Conservation (phyloP, 92 coral and sea anemone genomes). For the Zoanthus solanderi region DNA sequence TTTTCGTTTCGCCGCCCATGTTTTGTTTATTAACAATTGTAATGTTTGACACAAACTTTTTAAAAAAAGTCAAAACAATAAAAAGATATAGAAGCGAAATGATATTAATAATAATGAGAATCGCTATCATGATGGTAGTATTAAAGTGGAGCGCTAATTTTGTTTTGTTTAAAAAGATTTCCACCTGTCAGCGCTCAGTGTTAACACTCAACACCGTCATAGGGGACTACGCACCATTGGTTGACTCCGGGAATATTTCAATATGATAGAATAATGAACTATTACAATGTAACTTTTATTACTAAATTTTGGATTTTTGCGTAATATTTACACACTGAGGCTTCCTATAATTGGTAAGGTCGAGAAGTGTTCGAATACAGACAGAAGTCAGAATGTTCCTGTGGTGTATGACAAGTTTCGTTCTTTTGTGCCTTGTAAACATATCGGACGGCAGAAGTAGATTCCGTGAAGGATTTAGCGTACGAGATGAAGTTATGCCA, state of each 20-base stretch:
- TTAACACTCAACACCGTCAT: too few relatives aligned
- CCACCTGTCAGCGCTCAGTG: too few relatives aligned
- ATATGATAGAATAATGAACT: background rate
- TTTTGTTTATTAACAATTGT: too few relatives aligned
- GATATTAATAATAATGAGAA: too few relatives aligned
- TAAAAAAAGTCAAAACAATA: too few relatives aligned
- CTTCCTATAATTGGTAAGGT: background rate
- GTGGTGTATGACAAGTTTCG: background rate
- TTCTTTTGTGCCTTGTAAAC: background rate
- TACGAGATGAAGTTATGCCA: constrained; percentile 37
- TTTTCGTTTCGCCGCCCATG: too few relatives aligned
- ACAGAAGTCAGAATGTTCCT: background rate
- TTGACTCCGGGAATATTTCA: background rate
- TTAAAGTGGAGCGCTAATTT: too few relatives aligned
- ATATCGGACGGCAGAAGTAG: background rate
- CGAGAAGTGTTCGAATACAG: background rate
- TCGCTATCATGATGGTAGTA: too few relatives aligned
- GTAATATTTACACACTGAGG: background rate
- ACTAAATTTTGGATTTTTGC: background rate
- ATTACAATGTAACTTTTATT: background rate
- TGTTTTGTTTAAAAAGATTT: too few relatives aligned
- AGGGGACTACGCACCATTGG: too few relatives aligned
- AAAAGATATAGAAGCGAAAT: too few relatives aligned
- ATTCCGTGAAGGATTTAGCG: constrained; percentile 32
- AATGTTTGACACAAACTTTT: too few relatives aligned